Conservation (phyloP, 2,113 vertebrate genomes). For the Apteryx mantelli region DNA sequence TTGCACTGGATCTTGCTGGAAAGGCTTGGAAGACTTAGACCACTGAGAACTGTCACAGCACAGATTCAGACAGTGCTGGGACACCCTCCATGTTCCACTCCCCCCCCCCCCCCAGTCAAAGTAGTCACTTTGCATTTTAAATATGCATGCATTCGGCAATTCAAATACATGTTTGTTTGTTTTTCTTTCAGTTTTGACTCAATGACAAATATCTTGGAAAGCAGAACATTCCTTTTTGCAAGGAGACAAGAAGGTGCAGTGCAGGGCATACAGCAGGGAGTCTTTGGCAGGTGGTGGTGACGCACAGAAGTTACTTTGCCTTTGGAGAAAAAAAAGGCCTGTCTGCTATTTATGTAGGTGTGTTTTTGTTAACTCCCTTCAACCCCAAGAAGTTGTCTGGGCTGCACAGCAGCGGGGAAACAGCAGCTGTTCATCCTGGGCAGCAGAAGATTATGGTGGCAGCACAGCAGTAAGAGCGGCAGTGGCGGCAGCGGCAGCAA, state of each 20-base stretch:
- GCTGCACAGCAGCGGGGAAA: conserved; percentile 46
- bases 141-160: background rate
- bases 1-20: background rate
- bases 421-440: conserved; percentile 59
- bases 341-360: background rate
- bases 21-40: background rate
- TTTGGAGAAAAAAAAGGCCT: background rate
- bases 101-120: too few species aligned
- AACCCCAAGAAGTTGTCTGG: conserved; percentile 17
- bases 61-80: background rate
- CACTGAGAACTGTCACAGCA: background rate
- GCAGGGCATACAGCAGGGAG: background rate
- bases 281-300: conserved; percentile 46
- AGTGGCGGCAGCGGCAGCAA: background rate
- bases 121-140: background rate
- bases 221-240: background rate
- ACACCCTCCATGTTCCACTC: background rate
- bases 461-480: background rate
- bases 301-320: conserved; percentile 24
- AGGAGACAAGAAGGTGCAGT: background rate
- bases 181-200: background rate
- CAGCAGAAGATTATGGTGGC: conserved; percentile 76
- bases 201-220: background rate
- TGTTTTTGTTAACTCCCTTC: background rate
- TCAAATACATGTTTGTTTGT: background rate